These are phyloP conservation scores for Turnix velox DNA, from an alignment of 2,113 vertebrate genomes.

Conservation along the genomic window DNA sequence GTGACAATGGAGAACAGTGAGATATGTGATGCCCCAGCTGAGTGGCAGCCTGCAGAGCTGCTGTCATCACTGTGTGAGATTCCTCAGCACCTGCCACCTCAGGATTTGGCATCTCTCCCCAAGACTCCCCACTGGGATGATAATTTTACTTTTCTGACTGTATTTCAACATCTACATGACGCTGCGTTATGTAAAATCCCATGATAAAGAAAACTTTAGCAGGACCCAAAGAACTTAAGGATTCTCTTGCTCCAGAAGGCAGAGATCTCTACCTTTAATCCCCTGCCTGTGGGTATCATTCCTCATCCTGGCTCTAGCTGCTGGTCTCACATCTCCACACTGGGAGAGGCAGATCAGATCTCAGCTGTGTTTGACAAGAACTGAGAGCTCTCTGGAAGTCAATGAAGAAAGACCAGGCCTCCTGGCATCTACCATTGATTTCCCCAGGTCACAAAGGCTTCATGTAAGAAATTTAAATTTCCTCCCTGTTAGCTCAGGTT, in stretches of 20 bases:
- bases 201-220: neutral
- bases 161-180: neutral
- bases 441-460: neutral
- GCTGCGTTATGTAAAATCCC: neutral
- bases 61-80: neutral
- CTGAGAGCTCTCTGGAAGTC: neutral
- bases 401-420: neutral
- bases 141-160: neutral
- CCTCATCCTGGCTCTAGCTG: neutral
- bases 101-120: neutral
- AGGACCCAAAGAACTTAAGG: neutral
- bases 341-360: neutral
- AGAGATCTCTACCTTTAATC: neutral
- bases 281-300: neutral
- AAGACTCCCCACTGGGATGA: neutral
- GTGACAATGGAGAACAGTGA: constrained; percentile 3
- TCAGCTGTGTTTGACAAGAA: neutral
- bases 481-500: neutral
- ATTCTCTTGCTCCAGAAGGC: neutral
- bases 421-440: neutral
- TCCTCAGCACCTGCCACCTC: neutral
- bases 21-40: neutral
- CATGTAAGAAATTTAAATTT: neutral
- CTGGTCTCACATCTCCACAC: neutral
- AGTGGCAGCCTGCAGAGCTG: neutral